These are phyloP conservation scores for Eupithecia pulchellata DNA, from an alignment of 2,888 invertebrate species.

Conservation along the genomic window DNA sequence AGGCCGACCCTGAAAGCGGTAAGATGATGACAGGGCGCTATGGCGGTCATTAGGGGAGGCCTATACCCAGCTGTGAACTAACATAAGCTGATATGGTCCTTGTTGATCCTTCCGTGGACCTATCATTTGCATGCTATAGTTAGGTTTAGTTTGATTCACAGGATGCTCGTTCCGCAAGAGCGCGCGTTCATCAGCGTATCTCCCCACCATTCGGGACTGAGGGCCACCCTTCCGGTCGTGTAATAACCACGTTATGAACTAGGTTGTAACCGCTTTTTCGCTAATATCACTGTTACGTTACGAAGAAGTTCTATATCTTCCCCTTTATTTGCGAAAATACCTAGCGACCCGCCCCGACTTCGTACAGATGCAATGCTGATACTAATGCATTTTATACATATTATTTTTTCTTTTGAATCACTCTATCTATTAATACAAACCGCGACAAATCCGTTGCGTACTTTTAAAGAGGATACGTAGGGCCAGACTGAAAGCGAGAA, in stretches of 20 bases:
- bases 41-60: not conserved
- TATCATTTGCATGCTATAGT: constrained; percentile 20
- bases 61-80: not conserved
- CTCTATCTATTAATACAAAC: no score
- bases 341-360: no score
- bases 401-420: no score
- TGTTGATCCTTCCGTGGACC: not conserved
- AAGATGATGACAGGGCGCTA: not conserved
- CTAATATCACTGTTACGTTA: not conserved
- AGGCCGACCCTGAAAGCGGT: no score
- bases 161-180: constrained; percentile 66
- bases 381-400: no score
- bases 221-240: constrained; percentile 54
- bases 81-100: not conserved
- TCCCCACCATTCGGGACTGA: constrained; percentile 48
- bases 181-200: constrained; percentile 59
- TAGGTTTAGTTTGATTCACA: constrained; percentile 41
- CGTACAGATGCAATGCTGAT: no score
- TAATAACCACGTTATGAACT: constrained; percentile 23
- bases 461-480: no score
- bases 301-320: not conserved
- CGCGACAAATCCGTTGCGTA: no score
- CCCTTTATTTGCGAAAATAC: not conserved
- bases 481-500: no score
- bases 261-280: not conserved